Percentiles rank a stretch among this genome's conserved stretches.
phyloP scores from a whole-genome alignment of 2,113 vertebrate genomes.

The Cyprinodon brontotheroides region DNA sequence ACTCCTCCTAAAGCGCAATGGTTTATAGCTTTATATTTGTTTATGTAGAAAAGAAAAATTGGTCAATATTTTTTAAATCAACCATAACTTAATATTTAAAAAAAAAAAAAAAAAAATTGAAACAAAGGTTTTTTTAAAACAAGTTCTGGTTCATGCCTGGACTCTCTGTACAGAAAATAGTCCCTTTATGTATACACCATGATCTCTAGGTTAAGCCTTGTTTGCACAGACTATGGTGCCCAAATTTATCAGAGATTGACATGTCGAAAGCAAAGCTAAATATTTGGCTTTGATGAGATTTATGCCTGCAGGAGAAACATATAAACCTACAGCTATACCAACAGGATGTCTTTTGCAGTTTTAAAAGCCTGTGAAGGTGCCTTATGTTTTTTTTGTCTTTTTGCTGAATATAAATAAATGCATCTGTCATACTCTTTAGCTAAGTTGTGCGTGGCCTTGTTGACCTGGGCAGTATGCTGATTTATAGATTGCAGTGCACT shows the following conservation, averaged over 20 bases:
- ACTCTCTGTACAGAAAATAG: background rate
- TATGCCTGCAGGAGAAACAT: background rate
- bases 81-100: background rate
- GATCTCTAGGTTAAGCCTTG: conserved; percentile 3
- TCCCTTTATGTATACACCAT: background rate
- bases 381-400: conserved; percentile 21
- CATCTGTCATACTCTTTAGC: conserved; percentile 4
- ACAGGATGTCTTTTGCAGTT: background rate
- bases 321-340: background rate
- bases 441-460: conserved; percentile 6
- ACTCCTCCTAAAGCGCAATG: background rate
- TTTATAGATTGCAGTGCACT: conserved; percentile 11
- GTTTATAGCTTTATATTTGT: background rate
- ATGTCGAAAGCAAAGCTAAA: conserved; percentile 6
- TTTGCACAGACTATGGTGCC: background rate
- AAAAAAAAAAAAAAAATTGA: background rate
- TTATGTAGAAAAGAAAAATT: background rate
- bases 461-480: conserved; percentile 1
- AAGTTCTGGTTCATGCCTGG: background rate
- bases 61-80: background rate
- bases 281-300: conserved; percentile 19
- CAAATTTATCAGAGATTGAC: conserved; percentile 7
- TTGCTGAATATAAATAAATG: conserved; percentile 4
- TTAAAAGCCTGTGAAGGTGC: background rate
- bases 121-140: background rate